Percentiles rank a stretch among this genome's conserved stretches.
These are phyloP conservation scores for Petaurus breviceps DNA, from an alignment of 2,113 vertebrate genomes.

Conservation along the genomic window DNA sequence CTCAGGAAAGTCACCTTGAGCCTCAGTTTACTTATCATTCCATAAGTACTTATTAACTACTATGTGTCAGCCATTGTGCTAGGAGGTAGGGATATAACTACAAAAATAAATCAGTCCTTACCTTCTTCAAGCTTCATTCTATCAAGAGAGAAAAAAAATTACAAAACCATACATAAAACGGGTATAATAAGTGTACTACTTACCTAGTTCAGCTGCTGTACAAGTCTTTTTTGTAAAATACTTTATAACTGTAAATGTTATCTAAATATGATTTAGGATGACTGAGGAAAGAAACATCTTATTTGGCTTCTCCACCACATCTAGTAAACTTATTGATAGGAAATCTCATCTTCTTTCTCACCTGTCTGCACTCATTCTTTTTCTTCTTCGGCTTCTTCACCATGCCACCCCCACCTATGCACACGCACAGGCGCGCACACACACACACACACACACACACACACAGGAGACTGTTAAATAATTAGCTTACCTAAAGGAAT, in stretches of 20 bases:
- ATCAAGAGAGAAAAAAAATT: not conserved
- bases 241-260: not conserved
- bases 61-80: not conserved
- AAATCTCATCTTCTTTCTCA: too few species aligned
- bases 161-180: not conserved
- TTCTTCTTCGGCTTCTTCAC: too few species aligned
- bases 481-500: not conserved
- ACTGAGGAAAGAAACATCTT: not conserved
- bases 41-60: not conserved
- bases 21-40: not conserved
- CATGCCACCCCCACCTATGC: not conserved
- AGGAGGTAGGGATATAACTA: not conserved
- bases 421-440: not conserved
- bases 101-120: not conserved
- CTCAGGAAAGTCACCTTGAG: not conserved
- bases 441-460: too few species aligned
- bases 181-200: not conserved
- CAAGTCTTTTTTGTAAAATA: not conserved
- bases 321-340: too few species aligned
- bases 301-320: too few species aligned
- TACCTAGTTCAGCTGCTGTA: not conserved
- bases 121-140: not conserved
- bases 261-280: not conserved
- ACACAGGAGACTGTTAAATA: too few species aligned
- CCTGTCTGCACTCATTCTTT: not conserved